These are phyloP conservation scores for Vandiemenella viatica DNA, from an alignment of 2,888 invertebrate genomes.

Conservation along the genomic window DNA sequence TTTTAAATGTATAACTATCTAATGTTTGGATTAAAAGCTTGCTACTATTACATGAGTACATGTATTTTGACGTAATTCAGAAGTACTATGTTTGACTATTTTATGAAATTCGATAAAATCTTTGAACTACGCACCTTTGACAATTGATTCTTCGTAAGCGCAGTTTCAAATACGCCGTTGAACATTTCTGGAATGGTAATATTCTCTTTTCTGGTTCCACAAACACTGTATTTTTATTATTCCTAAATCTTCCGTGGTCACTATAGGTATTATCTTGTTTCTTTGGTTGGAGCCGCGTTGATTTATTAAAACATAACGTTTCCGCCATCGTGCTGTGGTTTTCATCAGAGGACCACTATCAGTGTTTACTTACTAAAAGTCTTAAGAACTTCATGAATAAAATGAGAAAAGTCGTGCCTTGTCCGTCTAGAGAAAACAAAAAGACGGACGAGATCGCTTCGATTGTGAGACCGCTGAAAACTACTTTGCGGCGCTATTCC, in stretches of 20 bases:
- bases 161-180: not conserved
- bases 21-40: not conserved
- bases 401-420: no score
- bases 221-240: not conserved
- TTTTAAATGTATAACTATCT: not conserved
- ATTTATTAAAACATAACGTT: no score
- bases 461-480: no score
- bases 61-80: not conserved
- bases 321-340: no score
- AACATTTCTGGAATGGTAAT: not conserved
- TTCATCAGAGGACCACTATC: no score
- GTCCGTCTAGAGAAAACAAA: no score
- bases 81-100: not conserved
- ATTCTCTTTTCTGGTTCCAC: not conserved
- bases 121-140: not conserved
- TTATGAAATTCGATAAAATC: not conserved
- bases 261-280: no score
- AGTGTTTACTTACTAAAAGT: no score
- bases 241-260: not conserved
- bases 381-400: no score
- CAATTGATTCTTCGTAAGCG: not conserved
- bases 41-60: not conserved
- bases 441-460: no score
- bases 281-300: no score
- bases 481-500: no score